Evolutionary conservation across 2,888 invertebrate genomes (phyloP), one percentile per base, ranked within the genome.

Genomic region (Noctua fimbriata): DNA sequence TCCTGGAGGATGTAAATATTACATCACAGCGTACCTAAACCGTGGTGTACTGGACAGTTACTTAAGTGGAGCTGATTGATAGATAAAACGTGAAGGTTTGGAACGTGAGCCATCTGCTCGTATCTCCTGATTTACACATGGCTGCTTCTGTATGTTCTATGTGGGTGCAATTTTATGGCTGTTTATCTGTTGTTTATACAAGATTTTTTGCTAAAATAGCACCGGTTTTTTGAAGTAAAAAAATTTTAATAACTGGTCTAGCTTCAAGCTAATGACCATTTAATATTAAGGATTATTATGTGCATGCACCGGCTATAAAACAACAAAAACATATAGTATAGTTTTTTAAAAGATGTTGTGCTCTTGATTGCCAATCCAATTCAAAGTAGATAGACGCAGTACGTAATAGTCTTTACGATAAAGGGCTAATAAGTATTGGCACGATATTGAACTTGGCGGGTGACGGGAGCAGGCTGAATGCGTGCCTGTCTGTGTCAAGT

Each of bases 401-500:
- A 36, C 9, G 28, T 7, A 83, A 32, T 58, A 52, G 58, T 69
- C 14, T 36, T 63, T 6, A 44, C 3, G 44, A 32, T 67, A 36
- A 63, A 82, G 44, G 79, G 60, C 70, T 76, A 76, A 65, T 78
- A 32, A 63, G 44, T 9, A 67, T 77, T 76, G 32, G 32, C 36
- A 65, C 36, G 83, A 67, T 81, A 84, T 89, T 89, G 89, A 89
- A 90, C 89, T 89, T 87, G 24, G 74, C 41, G 65, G 76, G 21
- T 81, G 72, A 81, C 74, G 47, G 81, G 78, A 83, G 72, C n/a
- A 83, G 55, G 78, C 82, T 89, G 90, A 90, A 91, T 73, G 81
- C 78, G 49, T 89, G 90, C 86, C 73, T 65, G 89, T 79, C 81
- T 83, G 87, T 79, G 89, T 86, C 87, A 87, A 90, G 88, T 89